Evolutionary conservation across 2,888 invertebrate genomes (phyloP).

Genomic region (Nephrotoma flavescens): DNA sequence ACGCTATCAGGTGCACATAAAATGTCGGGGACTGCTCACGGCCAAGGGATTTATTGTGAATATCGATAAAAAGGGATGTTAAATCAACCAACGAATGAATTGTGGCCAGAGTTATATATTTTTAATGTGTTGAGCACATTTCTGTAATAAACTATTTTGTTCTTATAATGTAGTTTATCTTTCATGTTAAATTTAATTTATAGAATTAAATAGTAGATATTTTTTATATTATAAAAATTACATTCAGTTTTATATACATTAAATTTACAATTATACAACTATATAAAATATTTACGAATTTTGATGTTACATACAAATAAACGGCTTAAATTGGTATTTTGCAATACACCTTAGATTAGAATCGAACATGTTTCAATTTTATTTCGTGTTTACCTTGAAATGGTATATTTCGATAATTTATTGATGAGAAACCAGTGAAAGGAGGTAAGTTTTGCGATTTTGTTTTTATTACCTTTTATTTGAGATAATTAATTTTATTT

Average conservation of each 20-base stretch:
- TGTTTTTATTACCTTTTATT: neutral
- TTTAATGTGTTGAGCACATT: neutral
- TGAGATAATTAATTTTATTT: neutral
- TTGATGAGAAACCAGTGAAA: neutral
- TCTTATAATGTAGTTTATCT: neutral
- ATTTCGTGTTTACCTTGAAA: neutral
- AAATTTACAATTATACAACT: neutral
- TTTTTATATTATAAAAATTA: neutral
- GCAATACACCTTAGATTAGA: neutral
- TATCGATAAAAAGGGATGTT: neutral
- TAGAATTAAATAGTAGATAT: neutral
- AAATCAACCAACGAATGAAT: neutral
- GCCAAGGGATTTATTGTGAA: constrained; percentile 72
- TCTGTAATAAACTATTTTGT: neutral
- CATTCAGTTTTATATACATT: neutral
- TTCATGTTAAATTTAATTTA: neutral
- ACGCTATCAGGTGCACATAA: constrained; percentile 78
- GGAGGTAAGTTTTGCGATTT: neutral
- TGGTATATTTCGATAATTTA: neutral
- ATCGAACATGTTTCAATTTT: neutral
- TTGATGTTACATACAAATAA: neutral
- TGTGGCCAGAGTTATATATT: neutral
- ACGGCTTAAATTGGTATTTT: neutral
- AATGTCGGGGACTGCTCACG: constrained; percentile 79
- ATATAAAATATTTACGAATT: neutral